These are phyloP conservation scores for Tridacna crocea DNA, from an alignment of 2,888 invertebrate genomes.

Conservation along the genomic window DNA sequence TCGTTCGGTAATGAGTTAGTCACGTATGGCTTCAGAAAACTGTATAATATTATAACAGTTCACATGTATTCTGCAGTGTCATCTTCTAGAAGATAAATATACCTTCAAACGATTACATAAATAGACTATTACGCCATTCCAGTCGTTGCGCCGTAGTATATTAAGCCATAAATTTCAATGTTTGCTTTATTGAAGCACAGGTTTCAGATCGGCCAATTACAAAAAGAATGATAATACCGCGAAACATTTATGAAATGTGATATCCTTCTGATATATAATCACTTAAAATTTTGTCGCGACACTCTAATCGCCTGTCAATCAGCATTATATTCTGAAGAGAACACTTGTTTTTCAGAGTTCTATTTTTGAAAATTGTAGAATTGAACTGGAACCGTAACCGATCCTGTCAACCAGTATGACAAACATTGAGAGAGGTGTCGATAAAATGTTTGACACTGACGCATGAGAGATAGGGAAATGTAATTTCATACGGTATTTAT, in stretches of 20 bases:
- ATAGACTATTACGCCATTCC: neutral
- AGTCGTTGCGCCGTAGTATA: neutral
- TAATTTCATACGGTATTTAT: no score
- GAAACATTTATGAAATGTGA: constrained; percentile 17
- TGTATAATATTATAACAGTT: no score
- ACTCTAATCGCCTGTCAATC: constrained; percentile 46
- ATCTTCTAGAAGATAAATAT: no score
- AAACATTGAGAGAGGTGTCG: neutral
- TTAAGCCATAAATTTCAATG: neutral
- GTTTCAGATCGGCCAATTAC: constrained; percentile 4
- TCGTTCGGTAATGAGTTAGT: no score
- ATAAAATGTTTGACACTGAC: constrained; percentile 8
- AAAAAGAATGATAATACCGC: constrained; percentile 14
- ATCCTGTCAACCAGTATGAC: neutral
- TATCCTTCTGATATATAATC: constrained; percentile 18
- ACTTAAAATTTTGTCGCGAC: constrained; percentile 40
- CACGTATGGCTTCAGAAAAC: no score
- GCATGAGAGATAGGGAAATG: neutral
- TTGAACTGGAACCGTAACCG: constrained; percentile 14
- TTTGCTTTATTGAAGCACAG: neutral
- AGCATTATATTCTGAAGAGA: constrained; percentile 5
- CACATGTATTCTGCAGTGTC: no score
- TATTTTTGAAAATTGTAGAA: neutral
- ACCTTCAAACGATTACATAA: no score
- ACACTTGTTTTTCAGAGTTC: neutral